Conservation (phyloP, 2,113 vertebrate species). For the Pedetes capensis region DNA sequence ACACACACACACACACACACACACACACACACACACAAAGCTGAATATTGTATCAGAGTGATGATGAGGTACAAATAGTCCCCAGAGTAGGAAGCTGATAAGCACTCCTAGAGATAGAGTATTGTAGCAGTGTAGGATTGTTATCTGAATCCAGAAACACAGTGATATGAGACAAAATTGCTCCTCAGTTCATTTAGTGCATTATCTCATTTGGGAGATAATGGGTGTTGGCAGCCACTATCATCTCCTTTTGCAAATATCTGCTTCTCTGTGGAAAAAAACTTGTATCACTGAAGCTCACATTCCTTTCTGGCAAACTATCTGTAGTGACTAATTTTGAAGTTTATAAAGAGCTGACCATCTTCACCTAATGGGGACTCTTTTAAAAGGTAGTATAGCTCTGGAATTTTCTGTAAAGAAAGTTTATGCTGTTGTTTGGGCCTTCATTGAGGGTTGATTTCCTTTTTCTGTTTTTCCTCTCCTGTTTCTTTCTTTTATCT, state of each 20-base stretch:
- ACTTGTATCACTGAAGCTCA: not conserved
- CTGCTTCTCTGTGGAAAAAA: not conserved
- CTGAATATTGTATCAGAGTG: not conserved
- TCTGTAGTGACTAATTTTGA: too few relatives aligned
- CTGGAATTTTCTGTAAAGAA: not conserved
- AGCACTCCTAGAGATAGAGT: not conserved
- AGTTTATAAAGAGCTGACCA: not conserved
- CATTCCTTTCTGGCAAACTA: not conserved
- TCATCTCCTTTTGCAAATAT: not conserved
- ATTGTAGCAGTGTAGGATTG: not conserved
- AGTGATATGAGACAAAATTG: not conserved
- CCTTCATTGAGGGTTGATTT: not conserved
- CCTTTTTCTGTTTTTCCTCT: not conserved
- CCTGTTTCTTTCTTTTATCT: not conserved
- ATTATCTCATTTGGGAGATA: not conserved
- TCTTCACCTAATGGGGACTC: accelerated
- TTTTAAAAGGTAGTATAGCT: not conserved
- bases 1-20: not conserved
- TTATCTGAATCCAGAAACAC: not conserved
- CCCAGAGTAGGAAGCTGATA: not conserved
- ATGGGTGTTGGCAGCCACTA: not conserved
- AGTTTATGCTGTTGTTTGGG: accelerated
- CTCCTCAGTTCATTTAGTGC: not conserved
- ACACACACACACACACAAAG: not conserved
- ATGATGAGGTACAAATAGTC: too few relatives aligned